A percentile compares a stretch with the other conserved stretches of the same genome.
These are phyloP conservation scores for Zaprionus ghesquierei DNA, from an alignment of 1,140 invertebrate species.

Conservation along the genomic window DNA sequence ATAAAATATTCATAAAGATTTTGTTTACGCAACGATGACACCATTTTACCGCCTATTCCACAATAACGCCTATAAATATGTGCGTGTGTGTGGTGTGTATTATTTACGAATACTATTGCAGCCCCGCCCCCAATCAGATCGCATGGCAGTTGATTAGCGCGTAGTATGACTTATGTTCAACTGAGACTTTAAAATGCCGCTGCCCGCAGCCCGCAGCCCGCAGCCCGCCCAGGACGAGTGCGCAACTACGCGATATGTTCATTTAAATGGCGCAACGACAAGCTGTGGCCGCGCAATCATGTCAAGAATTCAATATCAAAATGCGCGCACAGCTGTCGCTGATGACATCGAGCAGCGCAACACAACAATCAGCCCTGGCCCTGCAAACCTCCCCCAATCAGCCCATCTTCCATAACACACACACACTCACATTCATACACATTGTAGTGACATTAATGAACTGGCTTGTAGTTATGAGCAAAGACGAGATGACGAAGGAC, in stretches of 20 bases:
- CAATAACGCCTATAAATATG: slow-evolving; percentile 54
- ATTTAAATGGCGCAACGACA: slow-evolving; percentile 54
- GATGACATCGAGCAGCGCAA: slow-evolving; percentile 57
- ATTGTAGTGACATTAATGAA: slow-evolving; percentile 62
- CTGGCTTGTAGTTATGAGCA: slow-evolving; percentile 34
- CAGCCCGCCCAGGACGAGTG: slow-evolving; percentile 1
- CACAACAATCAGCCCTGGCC: slow-evolving; percentile 25
- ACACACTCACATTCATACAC: background rate
- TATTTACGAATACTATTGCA: slow-evolving; percentile 15
- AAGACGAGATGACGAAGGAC: background rate
- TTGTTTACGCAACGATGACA: slow-evolving; percentile 58
- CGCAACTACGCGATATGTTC: slow-evolving; percentile 50
- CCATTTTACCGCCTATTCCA: slow-evolving; percentile 49
- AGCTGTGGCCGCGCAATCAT: slow-evolving; percentile 74
- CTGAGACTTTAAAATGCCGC: slow-evolving; percentile 33
- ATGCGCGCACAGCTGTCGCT: slow-evolving; percentile 67
- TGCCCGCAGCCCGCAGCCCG: background rate
- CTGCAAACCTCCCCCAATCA: background rate
- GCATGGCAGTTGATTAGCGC: slow-evolving; percentile 52
- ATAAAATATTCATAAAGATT: slow-evolving; percentile 81
- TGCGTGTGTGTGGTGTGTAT: slow-evolving; percentile 18
- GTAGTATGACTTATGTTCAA: slow-evolving; percentile 46
- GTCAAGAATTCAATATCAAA: slow-evolving; percentile 80
- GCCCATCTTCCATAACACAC: slow-evolving; percentile 7
- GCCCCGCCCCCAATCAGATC: background rate